phyloP scores from a whole-genome alignment of 1,140 invertebrate genomes.

The Drosophila ambigua region DNA sequence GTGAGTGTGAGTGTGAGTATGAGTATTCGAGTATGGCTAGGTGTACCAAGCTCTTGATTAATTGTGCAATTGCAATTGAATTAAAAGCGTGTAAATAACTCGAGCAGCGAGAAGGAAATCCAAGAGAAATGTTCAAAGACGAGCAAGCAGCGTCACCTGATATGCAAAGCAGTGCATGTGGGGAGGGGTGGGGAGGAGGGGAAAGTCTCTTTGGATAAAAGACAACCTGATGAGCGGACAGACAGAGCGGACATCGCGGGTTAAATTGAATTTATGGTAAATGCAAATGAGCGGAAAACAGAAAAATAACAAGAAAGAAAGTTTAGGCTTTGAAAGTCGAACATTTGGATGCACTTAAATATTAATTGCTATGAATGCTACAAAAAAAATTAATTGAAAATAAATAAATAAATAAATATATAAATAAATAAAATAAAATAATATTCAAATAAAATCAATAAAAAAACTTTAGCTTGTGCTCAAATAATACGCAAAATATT shows the following conservation, averaged over 20 bases:
- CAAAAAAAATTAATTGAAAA: no score
- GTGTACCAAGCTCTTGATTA: constrained; percentile 77
- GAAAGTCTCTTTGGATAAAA: not conserved
- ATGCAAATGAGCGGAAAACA: constrained; percentile 76
- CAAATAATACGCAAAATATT: no score
- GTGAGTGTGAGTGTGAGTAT: constrained; percentile 23
- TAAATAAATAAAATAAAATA: no score
- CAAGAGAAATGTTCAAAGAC: constrained; percentile 38
- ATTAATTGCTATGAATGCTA: no score
- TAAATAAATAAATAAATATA: no score
- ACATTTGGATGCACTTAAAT: no score
- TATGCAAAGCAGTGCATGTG: constrained; percentile 9
- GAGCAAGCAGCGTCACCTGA: constrained; percentile 33
- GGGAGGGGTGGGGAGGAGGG: not conserved
- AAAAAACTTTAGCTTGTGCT: no score
- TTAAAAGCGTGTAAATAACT: constrained; percentile 73
- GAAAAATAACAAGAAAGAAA: constrained; percentile 34
- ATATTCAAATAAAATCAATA: no score
- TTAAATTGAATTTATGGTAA: constrained; percentile 79
- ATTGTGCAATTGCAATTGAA: constrained; percentile 78
- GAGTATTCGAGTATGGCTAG: constrained; percentile 43
- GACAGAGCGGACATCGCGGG: constrained; percentile 22
- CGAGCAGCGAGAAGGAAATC: constrained; percentile 32
- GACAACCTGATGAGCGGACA: not conserved
- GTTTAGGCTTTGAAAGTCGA: no score